Evolutionary conservation across 2,888 invertebrate genomes (phyloP).

Genomic region (Sceliomorpha sp.): DNA sequence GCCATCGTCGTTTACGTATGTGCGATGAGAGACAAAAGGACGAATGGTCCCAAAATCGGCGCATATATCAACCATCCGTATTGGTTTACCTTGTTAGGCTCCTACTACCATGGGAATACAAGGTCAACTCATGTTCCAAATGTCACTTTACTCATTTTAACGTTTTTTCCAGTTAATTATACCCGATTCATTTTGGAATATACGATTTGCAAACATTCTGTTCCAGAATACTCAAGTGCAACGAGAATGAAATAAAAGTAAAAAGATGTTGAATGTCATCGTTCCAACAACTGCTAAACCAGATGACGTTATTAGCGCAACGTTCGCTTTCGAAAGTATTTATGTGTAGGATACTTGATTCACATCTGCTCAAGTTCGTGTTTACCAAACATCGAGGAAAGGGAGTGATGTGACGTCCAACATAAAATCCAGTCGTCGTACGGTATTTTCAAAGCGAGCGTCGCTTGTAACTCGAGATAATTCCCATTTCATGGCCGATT

Average conservation of each 20-base stretch:
- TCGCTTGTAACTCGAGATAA: constrained; percentile 69
- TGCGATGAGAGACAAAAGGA: constrained; percentile 26
- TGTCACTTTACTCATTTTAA: no score
- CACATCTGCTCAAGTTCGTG: background rate
- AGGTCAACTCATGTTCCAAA: constrained; percentile 8
- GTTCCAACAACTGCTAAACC: no score
- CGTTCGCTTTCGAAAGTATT: no score
- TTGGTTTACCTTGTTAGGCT: constrained; percentile 26
- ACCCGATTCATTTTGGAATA: no score
- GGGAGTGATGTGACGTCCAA: background rate
- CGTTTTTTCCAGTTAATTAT: no score
- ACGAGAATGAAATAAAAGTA: no score
- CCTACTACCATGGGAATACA: constrained; percentile 5
- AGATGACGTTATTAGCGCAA: no score
- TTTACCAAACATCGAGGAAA: constrained; percentile 22
- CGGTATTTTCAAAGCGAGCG: constrained; percentile 57
- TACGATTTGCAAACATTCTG: no score
- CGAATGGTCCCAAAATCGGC: constrained; percentile 15
- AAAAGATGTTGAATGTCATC: no score
- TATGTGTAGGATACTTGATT: background rate
- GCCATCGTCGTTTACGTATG: constrained; percentile 49
- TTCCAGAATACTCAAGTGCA: no score
- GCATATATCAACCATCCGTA: constrained; percentile 40
- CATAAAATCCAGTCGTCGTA: constrained; percentile 53
- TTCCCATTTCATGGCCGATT: constrained; percentile 72